Percentiles rank a stretch among this genome's conserved stretches.
Evolutionary conservation across 2,113 vertebrate species (phyloP).

Genomic region (Nyctibius bracteatus): DNA sequence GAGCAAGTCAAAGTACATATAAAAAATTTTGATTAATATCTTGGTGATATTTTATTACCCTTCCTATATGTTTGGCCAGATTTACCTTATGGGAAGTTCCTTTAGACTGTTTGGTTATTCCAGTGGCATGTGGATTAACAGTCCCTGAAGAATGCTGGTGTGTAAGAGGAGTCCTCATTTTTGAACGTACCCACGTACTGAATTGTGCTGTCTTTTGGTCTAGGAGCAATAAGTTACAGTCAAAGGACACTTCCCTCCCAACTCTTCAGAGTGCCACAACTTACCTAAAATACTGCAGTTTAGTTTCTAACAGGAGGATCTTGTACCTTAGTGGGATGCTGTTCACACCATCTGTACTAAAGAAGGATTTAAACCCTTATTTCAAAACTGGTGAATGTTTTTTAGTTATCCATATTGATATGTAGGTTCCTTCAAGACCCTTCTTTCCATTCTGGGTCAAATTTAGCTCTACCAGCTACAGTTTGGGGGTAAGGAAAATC

Average conservation of each 20-base stretch:
- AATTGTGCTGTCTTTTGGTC: not conserved
- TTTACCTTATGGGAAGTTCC: not conserved
- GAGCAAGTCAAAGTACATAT: not conserved
- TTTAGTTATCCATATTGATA: not conserved
- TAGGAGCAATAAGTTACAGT: not conserved
- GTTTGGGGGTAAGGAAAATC: not conserved
- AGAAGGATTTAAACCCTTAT: not conserved
- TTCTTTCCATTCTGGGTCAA: not conserved
- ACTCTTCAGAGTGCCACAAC: not conserved
- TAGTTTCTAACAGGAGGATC: not conserved
- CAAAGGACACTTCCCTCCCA: not conserved
- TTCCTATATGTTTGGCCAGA: not conserved
- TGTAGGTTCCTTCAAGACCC: not conserved
- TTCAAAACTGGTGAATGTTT: not conserved
- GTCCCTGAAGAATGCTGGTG: not conserved
- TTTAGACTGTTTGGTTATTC: not conserved
- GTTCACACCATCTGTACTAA: not conserved
- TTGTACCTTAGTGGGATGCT: not conserved
- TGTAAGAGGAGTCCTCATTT: not conserved
- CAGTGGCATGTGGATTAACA: not conserved
- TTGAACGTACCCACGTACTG: not conserved
- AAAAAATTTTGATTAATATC: not conserved
- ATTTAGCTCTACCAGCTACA: not conserved
- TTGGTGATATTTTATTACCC: not conserved
- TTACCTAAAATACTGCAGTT: not conserved